Conservation (phyloP, 1,140 invertebrate genomes). For the Drosophila pruinosa region DNA sequence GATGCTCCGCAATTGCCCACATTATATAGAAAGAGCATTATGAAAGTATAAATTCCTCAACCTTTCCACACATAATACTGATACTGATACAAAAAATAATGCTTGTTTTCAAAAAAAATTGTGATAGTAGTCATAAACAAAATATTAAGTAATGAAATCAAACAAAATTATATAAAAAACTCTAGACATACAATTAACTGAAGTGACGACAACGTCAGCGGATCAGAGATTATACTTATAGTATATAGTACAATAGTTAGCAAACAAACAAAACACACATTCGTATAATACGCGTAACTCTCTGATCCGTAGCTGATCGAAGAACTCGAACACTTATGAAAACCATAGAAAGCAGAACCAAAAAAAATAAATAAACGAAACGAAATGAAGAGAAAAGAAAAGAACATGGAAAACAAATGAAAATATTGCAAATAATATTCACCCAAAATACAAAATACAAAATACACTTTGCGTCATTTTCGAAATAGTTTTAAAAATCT, state of each 20-base stretch:
- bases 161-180: slow-evolving; percentile 42
- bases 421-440: slow-evolving; percentile 30
- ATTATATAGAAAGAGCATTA: slow-evolving; percentile 20
- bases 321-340: slow-evolving; percentile 26
- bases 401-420: slow-evolving; percentile 6
- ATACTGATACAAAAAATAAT: slow-evolving; percentile 56
- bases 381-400: slow-evolving; percentile 18
- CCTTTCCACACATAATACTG: slow-evolving; percentile 24
- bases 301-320: slow-evolving; percentile 10
- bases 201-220: slow-evolving; percentile 1
- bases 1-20: slow-evolving; percentile 8
- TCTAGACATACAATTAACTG: slow-evolving; percentile 49
- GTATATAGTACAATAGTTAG: neutral
- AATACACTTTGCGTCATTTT: slow-evolving; percentile 54
- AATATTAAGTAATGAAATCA: slow-evolving; percentile 68
- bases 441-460: slow-evolving; percentile 36
- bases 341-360: slow-evolving; percentile 45
- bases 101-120: slow-evolving; percentile 79
- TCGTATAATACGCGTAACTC: neutral
- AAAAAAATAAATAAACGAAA: slow-evolving; percentile 20
- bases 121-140: slow-evolving; percentile 80
- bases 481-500: slow-evolving; percentile 73
- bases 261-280: neutral
- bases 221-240: neutral
- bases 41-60: slow-evolving; percentile 17